These are phyloP conservation scores for Varanus komodoensis DNA, from an alignment of 2,113 vertebrate species.

Conservation along the genomic window DNA sequence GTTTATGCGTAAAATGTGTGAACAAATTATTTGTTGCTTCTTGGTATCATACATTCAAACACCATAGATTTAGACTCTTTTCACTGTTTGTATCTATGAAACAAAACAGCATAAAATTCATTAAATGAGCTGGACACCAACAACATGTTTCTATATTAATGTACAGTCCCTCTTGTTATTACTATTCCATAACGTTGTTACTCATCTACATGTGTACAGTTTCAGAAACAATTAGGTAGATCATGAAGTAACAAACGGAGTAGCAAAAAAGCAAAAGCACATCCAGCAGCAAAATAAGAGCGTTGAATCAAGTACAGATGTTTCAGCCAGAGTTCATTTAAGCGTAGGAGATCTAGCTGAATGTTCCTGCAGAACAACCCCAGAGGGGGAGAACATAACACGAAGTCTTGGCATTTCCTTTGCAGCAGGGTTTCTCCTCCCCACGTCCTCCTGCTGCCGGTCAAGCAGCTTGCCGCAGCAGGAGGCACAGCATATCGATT, in stretches of 20 bases:
- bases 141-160: too few relatives aligned
- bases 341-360: background rate
- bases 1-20: slow-evolving; percentile 40
- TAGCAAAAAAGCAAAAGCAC: background rate
- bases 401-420: slow-evolving; percentile 1
- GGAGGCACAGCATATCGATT: background rate
- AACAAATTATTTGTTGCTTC: slow-evolving; percentile 26
- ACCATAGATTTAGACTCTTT: background rate
- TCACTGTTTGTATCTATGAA: background rate
- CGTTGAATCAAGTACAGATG: background rate
- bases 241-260: background rate
- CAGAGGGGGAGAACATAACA: background rate
- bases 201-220: background rate
- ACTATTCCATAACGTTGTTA: background rate
- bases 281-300: background rate
- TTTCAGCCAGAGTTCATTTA: slow-evolving; percentile 13
- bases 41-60: background rate
- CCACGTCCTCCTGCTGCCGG: background rate
- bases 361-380: background rate
- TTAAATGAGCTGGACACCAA: background rate
- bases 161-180: background rate
- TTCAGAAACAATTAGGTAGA: background rate
- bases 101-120: background rate
- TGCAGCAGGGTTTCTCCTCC: background rate
- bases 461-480: slow-evolving; percentile 6